Evolutionary conservation across 2,797 vertebrate species (phyloP), one percentile per base, ranked within the genome.

Genomic region (Sebastes nivosus): DNA sequence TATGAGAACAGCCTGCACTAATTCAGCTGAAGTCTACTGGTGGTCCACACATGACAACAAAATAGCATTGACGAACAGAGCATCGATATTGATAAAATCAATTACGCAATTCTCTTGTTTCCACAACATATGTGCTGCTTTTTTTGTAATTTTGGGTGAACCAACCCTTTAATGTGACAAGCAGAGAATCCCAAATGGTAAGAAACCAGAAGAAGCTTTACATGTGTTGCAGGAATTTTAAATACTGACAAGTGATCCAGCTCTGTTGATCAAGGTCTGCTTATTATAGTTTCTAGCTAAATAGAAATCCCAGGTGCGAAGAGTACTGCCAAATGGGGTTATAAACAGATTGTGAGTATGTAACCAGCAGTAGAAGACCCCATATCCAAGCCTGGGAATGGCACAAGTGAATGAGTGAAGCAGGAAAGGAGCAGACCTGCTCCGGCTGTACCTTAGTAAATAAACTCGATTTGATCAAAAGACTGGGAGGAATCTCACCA

Each of bases 401-500:
- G 72, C 20, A 8, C 60, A 71, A 42, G 9, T 52, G 24, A 38
- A 16, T 50, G n/a, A 54, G 27, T 50, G 64, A 59, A 68, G 64
- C 50, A 27, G 66, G 22, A 74, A 54, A 65, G 57, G 24, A 85
- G 65, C 29, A 72, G 38, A 34, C 3, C 20, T 66, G 67, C 22
- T 80, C n/a, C 29, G 52, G 61, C 29, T 71, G 27, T 8, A 72
- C 7, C 9, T 27, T 1, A 80, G 61, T 38, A 74, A 76, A 79
- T 72, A 36, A 60, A 72, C 6, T 57, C 2, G 3, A 65, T 34
- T 55, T 66, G 72, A 58, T 55, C 25, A 68, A 71, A 71, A 67
- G 24, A 59, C 34, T 9, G 9, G 27, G 60, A 72, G 50, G 32
- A 87, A 36, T 69, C 24, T 77, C 67, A 73, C 30, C 42, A 81